Percentiles rank a stretch among this genome's conserved stretches.
These are phyloP conservation scores for Rhinolophus ferrumequinum DNA, from an alignment of 2,113 vertebrate species.

Conservation along the genomic window DNA sequence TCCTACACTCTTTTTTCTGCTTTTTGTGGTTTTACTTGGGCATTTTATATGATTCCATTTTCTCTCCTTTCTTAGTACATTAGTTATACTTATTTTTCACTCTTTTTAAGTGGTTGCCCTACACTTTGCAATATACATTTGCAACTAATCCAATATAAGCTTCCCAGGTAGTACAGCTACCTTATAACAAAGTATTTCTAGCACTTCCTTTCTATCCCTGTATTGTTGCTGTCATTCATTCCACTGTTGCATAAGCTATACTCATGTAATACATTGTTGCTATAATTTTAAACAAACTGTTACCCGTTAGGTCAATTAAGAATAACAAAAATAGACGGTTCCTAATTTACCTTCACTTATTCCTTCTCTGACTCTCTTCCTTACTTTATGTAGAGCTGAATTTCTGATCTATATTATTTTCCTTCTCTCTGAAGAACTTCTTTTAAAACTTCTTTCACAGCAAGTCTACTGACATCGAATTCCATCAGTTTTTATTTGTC, in stretches of 20 bases:
- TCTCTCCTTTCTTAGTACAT: background rate
- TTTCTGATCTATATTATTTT: background rate
- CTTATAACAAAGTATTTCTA: background rate
- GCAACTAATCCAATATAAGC: background rate
- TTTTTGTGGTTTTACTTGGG: background rate
- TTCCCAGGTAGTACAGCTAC: background rate
- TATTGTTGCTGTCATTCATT: background rate
- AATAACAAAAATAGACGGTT: background rate
- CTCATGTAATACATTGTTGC: background rate
- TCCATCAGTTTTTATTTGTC: background rate
- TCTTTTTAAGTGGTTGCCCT: background rate
- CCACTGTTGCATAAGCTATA: background rate
- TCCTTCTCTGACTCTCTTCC: background rate
- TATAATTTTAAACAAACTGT: background rate
- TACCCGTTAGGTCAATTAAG: background rate
- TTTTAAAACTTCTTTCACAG: background rate
- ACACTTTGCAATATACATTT: background rate
- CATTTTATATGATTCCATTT: background rate
- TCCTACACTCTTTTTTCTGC: background rate
- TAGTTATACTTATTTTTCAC: background rate
- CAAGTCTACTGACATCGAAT: background rate
- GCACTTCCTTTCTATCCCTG: background rate
- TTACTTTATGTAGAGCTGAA: background rate
- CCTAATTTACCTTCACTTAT: background rate
- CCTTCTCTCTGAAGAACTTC: background rate